These are phyloP conservation scores for Didymodactylos carnosus DNA, from an alignment of 2,888 invertebrate genomes.

Conservation along the genomic window DNA sequence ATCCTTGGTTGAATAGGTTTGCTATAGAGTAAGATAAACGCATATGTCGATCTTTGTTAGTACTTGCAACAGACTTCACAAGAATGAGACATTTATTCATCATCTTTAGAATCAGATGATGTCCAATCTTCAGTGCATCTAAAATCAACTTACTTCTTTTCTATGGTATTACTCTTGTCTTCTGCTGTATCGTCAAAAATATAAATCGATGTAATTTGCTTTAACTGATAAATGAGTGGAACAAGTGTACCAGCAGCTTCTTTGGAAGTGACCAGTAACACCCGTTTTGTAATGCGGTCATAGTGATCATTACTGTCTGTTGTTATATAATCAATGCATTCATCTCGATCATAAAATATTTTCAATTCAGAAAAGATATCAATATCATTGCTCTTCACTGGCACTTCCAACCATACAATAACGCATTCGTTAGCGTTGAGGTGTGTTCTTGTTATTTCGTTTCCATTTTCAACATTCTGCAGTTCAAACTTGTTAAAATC, in stretches of 20 bases:
- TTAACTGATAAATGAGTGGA: background rate
- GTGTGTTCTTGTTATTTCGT: no score
- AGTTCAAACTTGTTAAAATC: no score
- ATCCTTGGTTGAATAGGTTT: background rate
- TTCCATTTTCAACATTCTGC: no score
- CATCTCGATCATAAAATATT: background rate
- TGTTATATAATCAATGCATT: background rate
- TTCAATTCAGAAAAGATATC: background rate
- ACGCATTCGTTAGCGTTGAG: background rate
- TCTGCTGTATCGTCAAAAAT: background rate
- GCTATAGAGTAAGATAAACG: no score
- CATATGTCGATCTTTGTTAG: background rate
- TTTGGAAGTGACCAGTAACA: background rate
- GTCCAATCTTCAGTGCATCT: background rate
- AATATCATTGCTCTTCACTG: background rate
- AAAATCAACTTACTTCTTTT: background rate
- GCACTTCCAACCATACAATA: background rate
- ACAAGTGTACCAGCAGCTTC: background rate
- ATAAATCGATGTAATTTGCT: background rate
- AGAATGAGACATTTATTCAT: background rate
- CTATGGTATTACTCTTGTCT: background rate
- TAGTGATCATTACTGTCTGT: background rate
- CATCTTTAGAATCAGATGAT: no score
- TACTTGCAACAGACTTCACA: background rate
- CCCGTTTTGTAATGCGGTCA: background rate